Base-by-base conservation (phyloP, 2,113 vertebrate species). In the Pimephales promelas region DNA sequence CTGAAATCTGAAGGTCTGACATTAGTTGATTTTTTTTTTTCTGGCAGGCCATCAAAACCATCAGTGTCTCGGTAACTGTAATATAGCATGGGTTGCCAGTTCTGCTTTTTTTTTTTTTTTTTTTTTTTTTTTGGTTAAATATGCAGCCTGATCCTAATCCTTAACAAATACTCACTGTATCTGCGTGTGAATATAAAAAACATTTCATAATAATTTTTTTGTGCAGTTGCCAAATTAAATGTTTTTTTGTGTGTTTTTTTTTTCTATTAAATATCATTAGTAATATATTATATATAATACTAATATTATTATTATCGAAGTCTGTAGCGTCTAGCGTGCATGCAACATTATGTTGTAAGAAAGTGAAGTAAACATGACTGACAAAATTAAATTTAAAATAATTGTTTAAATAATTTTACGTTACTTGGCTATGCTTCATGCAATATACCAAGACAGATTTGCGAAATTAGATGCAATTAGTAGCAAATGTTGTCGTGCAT, bases 21-120 rank as follows among this genome's bases (percentile, higher is more conserved):
- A 20, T 54, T 54, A 20, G 49, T 83, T 68, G 49, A 5, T 83
- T 73, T 2, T 28, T 90, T 91, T 92, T 87, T 87, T 76, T 84
- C 83, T 47, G 86, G 88, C 94, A 95, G 94, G 94, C 93, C 77
- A 94, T 95, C 92, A 87, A 87, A 86, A 93, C 89, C 91, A 94
- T 95, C 94, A 95, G 94, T 87, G 87, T 95, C 86, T 93, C 91
- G 94, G 94, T 95, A 94, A 95, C 68, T 66, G 66, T 75, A 57
- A 11, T 70, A 43, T 84, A 87, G 92, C 94, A 94, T 92, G 93
- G 71, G 83, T 86, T 91, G 89, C 36, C 64, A 82, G 74, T 85
- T 73, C 84, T 91, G 81, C 76, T 76, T 73, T 2, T 28, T 28
- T 28, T 28, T 28, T 28, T 4, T 28, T 28, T 28, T 28, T 28